Base-by-base conservation (phyloP, 2,113 vertebrate genomes). In the Ptyas mucosa region DNA sequence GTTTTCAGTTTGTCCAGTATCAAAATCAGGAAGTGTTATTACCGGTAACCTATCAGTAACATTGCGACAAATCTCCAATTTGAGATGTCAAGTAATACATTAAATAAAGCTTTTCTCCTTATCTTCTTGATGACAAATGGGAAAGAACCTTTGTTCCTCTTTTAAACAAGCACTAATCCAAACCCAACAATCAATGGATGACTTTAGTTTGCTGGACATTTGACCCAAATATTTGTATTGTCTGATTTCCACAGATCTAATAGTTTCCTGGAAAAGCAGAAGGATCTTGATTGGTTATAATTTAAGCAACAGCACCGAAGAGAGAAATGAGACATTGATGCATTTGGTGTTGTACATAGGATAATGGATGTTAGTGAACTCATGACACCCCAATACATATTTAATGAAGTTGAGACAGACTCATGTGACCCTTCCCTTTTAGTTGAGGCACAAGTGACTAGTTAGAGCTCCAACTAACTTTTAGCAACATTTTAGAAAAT, bases 361-460 rank as follows among this genome's bases (percentile, higher is more conserved):
- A 91, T 0, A 95, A 90, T 88, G 57, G 0, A 54, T 51, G 3
- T 57, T 95, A 91, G 23, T 49, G n/a, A 58, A 92, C 93, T 92
- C 81, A 39, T 64, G 58, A 94, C 87, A 34, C n/a, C 90, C 29
- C 21, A 91, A 95, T 89, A 90, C 57, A 86, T 94, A n/a, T 20
- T 39, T 91, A 93, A 92, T 6, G 54, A n/a, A 94, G 53, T 93
- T 91, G 20, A 93, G 53, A 81, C 58, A 52, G 52, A 21, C 34
- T 0, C 0, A 23, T 87, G 1, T 23, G 53, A 93, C 26, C 49
- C 1, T 55, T 53, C 21, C 24, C 9, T 26, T 6, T 85, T 8
- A 0, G 29, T 43, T 58, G 46, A 81, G 81, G 23, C 49, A 53
- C 43, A 55, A 95, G 64, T 86, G 81, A 94, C 90, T 0, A 75